Evolutionary conservation across 2,113 vertebrate species (phyloP), one percentile per base, ranked within the genome.

Genomic region (Cygnus buccinator): DNA sequence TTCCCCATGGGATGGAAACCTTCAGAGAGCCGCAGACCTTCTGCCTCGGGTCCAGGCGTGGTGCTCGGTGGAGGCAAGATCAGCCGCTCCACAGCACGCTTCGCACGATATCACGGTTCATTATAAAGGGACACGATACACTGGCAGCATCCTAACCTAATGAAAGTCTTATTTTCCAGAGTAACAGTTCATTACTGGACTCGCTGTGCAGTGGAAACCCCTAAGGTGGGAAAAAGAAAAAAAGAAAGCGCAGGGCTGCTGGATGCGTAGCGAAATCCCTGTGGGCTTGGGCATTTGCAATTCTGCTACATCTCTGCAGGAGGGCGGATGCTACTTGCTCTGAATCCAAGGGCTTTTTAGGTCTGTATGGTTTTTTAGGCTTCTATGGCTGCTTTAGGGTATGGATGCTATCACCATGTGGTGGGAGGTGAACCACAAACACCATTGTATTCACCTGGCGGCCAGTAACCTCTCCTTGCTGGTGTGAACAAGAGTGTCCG

Each of bases 171-270:
- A 95, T 97, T 97, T 97, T 68, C 94, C 82, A 55, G 89, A 96
- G 90, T 91, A 92, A 68, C 96, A 95, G 96, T 97, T 97, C 93
- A 97, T 97, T 97, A 96, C 90, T 77, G 92, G 92, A 87, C 97
- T 97, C 68, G 92, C 82, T 93, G 87, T 62, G 82, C 93, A 41
- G 70, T 84, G 82, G 54, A 91, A 96, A 91, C 90, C 93, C 94
- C 87, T 78, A 87, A 93, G 96, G 93, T 96, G 54, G 70, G 16
- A 12, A 6, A 29, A 28, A 35, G 50, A 50, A 33, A 50, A 57
- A 16, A 39, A 9, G 35, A 52, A 17, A 43, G 21, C 1, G 23
- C 15, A 4, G 39, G 59, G 13, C 61, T 84, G 79, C 92, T 79
- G 72, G 54, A 4, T 19, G 35, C 0, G 0, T 15, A 57, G 66